Evolutionary conservation across 2,888 invertebrate genomes (phyloP).

Genomic region (Smittia sp.): DNA sequence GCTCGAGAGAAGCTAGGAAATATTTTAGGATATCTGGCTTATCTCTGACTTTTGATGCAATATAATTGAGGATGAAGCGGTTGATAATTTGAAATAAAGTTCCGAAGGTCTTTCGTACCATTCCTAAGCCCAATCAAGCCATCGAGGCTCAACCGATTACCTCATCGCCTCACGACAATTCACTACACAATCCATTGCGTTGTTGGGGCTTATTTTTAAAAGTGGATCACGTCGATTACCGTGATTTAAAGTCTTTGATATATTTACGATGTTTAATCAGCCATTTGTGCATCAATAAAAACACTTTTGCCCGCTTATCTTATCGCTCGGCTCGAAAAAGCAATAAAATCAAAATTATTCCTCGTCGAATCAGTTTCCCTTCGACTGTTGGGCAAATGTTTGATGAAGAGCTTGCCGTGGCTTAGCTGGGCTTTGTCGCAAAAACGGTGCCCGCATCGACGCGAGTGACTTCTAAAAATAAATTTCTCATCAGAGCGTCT

Average conservation of each 20-base stretch:
- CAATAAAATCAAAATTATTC: constrained; percentile 9
- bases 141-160: background rate
- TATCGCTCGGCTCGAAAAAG: background rate
- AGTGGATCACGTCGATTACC: constrained; percentile 3
- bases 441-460: constrained; percentile 16
- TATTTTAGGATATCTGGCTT: too few relatives aligned
- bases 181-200: too few relatives aligned
- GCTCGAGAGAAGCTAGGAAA: too few relatives aligned
- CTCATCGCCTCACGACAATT: too few relatives aligned
- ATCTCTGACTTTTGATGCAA: too few relatives aligned
- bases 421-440: too few relatives aligned
- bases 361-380: background rate
- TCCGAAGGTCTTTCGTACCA: too few relatives aligned
- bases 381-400: background rate
- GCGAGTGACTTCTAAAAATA: constrained; percentile 9
- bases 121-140: background rate
- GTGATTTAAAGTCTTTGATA: constrained; percentile 37
- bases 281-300: constrained; percentile 19
- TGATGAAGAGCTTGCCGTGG: background rate
- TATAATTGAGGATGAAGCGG: too few relatives aligned
- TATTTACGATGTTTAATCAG: constrained; percentile 37
- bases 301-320: background rate
- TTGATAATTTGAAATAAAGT: too few relatives aligned
- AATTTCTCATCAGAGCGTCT: background rate
- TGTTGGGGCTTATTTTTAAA: too few relatives aligned